A percentile compares a stretch with the other conserved stretches of the same genome.
Conservation (phyloP, 2,888 invertebrate genomes). For the Dicyrtoma fusca region DNA sequence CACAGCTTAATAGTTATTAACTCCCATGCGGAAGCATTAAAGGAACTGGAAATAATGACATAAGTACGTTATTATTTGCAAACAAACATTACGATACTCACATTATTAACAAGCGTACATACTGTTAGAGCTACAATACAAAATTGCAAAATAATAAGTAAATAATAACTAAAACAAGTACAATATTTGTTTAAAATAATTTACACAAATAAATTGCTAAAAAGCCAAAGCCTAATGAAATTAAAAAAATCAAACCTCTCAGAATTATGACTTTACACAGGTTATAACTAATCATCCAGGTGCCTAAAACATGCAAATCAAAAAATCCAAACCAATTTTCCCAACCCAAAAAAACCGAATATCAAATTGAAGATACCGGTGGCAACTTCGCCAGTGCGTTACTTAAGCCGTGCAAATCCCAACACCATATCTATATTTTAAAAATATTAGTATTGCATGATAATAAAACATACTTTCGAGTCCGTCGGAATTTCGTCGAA, state of each 20-base stretch:
- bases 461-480: slow-evolving; percentile 48
- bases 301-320: slow-evolving; percentile 47
- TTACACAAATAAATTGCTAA: too few relatives aligned
- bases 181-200: background rate
- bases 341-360: background rate
- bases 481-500: slow-evolving; percentile 44
- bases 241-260: slow-evolving; percentile 51
- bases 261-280: slow-evolving; percentile 54
- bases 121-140: too few relatives aligned
- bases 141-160: slow-evolving; percentile 8
- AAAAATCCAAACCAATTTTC: slow-evolving; percentile 41
- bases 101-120: background rate
- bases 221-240: slow-evolving; percentile 24
- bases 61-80: too few relatives aligned
- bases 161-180: slow-evolving; percentile 10
- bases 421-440: too few relatives aligned
- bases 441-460: slow-evolving; percentile 9
- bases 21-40: background rate
- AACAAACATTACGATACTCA: too few relatives aligned
- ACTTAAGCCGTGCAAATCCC: background rate
- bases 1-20: background rate
- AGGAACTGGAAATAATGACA: too few relatives aligned
- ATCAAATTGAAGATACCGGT: too few relatives aligned
- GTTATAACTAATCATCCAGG: slow-evolving; percentile 52
- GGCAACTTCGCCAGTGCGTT: too few relatives aligned